Evolutionary conservation across 2,888 invertebrate genomes (phyloP).

Genomic region (Lasioglossum zephyrum): DNA sequence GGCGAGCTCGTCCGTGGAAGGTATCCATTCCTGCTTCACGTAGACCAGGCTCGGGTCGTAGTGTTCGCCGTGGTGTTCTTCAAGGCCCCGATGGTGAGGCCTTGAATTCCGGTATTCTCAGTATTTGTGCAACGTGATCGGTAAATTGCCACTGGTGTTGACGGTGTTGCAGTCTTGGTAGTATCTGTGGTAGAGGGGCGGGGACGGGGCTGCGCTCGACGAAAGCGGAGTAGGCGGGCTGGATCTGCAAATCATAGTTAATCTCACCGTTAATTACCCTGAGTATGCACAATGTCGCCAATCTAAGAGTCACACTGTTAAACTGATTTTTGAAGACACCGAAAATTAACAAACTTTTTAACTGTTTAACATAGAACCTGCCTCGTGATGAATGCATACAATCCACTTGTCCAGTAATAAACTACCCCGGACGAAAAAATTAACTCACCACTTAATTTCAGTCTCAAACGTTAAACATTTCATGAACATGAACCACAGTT

Average conservation of each 20-base stretch:
- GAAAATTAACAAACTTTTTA: background rate
- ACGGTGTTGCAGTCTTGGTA: conserved; percentile 83
- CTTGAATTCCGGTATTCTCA: conserved; percentile 84
- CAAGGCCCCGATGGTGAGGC: conserved; percentile 79
- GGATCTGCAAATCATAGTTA: conserved; percentile 74
- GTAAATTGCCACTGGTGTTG: conserved; percentile 82
- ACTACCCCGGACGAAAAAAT: too few relatives aligned
- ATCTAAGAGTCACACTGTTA: too few relatives aligned
- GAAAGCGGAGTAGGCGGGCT: conserved; percentile 82
- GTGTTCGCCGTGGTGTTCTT: conserved; percentile 69
- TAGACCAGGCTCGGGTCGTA: conserved; percentile 80
- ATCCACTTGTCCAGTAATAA: too few relatives aligned
- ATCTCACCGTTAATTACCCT: background rate
- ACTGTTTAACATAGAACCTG: too few relatives aligned
- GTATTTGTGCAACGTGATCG: conserved; percentile 84
- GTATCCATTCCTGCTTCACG: conserved; percentile 82
- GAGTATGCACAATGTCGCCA: background rate
- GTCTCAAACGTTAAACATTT: too few relatives aligned
- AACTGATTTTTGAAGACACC: background rate
- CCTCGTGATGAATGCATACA: too few relatives aligned
- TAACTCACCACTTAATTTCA: too few relatives aligned
- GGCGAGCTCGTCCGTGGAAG: conserved; percentile 78
- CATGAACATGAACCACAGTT: too few relatives aligned
- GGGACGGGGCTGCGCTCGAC: conserved; percentile 81
- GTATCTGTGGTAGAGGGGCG: conserved; percentile 81